A percentile compares a stretch with the other conserved stretches of the same genome.
Evolutionary conservation across 2,888 invertebrate species (phyloP).

Genomic region (Branchellion lobata): DNA sequence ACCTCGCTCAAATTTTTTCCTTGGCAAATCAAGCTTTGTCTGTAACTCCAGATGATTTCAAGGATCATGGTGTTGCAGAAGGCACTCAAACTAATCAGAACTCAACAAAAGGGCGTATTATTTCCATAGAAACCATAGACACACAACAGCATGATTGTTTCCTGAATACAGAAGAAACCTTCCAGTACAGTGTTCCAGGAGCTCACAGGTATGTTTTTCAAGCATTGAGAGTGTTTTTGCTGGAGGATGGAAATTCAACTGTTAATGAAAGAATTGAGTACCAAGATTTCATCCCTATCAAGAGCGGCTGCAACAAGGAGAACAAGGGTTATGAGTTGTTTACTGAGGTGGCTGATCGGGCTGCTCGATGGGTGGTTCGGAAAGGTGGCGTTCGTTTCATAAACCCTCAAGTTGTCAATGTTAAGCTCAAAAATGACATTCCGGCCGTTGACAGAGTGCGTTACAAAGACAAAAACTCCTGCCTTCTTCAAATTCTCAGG

Average conservation of each 20-base stretch:
- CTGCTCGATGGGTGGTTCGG: conserved; percentile 50
- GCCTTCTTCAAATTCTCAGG: too few species aligned
- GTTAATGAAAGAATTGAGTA: conserved; percentile 32
- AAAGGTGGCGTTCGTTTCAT: conserved; percentile 52
- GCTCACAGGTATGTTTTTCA: too few species aligned
- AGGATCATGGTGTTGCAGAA: too few species aligned
- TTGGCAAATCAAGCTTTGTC: too few species aligned
- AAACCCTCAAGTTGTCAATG: conserved; percentile 50
- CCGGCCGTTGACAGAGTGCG: conserved; percentile 59
- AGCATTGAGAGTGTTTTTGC: background rate
- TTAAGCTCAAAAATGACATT: conserved; percentile 51
- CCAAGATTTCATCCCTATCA: conserved; percentile 52
- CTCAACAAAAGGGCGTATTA: too few species aligned
- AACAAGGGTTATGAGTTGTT: conserved; percentile 52
- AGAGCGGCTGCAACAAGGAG: conserved; percentile 50
- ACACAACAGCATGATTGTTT: too few species aligned
- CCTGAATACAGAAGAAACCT: too few species aligned
- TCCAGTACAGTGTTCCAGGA: too few species aligned
- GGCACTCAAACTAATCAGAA: too few species aligned
- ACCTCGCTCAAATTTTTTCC: too few species aligned
- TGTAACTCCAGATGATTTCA: too few species aligned
- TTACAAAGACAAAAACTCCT: conserved; percentile 50
- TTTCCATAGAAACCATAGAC: too few species aligned
- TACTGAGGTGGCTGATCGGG: conserved; percentile 50
- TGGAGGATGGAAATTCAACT: background rate